Conservation (phyloP, 2,888 invertebrate species). For the Cenopis cana region DNA sequence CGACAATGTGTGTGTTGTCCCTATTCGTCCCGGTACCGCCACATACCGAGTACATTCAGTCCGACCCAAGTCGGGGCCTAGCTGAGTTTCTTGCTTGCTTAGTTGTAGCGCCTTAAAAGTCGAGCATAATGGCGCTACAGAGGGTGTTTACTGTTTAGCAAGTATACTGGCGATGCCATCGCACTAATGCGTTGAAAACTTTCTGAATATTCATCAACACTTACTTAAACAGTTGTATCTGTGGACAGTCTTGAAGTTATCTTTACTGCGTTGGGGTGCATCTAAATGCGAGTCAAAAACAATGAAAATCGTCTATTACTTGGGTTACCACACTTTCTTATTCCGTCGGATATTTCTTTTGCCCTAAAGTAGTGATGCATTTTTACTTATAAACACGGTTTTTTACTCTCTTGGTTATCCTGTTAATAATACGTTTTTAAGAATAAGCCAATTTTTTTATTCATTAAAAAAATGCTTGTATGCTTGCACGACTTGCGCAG, state of each 20-base stretch:
- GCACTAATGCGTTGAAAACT: conserved; percentile 25
- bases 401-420: too few species aligned
- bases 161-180: neutral
- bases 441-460: too few species aligned
- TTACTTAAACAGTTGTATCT: conserved; percentile 56
- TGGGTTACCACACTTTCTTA: conserved; percentile 42
- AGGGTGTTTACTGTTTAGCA: conserved; percentile 22
- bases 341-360: neutral
- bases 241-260: conserved; percentile 55
- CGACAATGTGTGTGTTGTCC: too few species aligned
- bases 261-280: conserved; percentile 70
- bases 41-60: too few species aligned
- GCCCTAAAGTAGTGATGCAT: neutral
- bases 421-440: too few species aligned
- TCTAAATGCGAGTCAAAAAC: conserved; percentile 60
- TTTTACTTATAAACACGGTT: too few species aligned
- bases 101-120: too few species aligned
- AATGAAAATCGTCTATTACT: conserved; percentile 46
- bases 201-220: conserved; percentile 68
- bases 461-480: too few species aligned
- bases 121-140: conserved; percentile 1
- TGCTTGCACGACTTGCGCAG: too few species aligned
- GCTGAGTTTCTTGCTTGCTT: too few species aligned
- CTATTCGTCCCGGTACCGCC: too few species aligned
- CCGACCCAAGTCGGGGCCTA: too few species aligned